Evolutionary conservation across 2,113 vertebrate genomes (phyloP), one percentile per base, ranked within the genome.

Genomic region (Erythrocebus patas): DNA sequence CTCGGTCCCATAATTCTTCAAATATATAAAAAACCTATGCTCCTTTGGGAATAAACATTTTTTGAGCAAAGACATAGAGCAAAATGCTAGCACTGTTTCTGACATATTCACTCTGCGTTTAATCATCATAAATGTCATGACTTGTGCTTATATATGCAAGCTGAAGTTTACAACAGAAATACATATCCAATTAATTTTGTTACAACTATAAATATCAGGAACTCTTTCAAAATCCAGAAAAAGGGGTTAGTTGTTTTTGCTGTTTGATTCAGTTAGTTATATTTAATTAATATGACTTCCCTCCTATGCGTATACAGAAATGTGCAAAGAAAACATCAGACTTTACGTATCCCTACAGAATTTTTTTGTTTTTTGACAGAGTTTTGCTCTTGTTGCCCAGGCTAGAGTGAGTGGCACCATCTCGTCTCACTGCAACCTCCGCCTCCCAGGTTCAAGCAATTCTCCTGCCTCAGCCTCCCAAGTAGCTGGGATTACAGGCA

Each of bases 141-240:
- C 40, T 96, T 68, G 2, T 94, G 66, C 57, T 90, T 92, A 83
- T 40, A 87, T 20, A 88, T 76, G 70, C 25, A 87, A 57, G 8
- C 10, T 81, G 52, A 96, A 88, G 6, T 92, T 96, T 76, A 91
- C 38, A 64, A 75, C 23, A 68, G 25, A 92, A 84, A 91, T 43
- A 75, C 2, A 92, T 38, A 92, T 48, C 43, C 22, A 80, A 43
- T 40, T 90, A 90, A 87, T 83, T 89, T 18, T 92, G 8, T 82
- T 2, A 73, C 45, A 95, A 61, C 84, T 90, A 83, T 86, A 96
- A 75, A 95, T 82, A 85, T 66, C 11, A 72, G 2, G 25, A 93
- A 87, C 11, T 89, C 73, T 86, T 96, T 96, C 35, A 87, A 48
- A 12, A 89, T 68, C 16, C 30, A 87, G 22, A 45, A 73, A 83